Base-by-base conservation (phyloP, 2,888 invertebrate genomes). In the Chymomyza amoena region DNA sequence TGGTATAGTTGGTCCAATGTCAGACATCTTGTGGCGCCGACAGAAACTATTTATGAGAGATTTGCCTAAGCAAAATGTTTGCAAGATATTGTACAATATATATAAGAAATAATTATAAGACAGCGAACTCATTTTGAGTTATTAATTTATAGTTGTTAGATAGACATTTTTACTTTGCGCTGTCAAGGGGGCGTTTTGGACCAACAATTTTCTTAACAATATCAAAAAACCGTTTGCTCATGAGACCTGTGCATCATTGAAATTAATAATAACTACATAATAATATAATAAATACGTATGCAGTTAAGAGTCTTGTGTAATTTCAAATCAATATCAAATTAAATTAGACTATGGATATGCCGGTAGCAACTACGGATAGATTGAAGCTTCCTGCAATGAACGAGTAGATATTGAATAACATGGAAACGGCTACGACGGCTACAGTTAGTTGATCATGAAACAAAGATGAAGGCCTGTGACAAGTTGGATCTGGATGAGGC, bases 391-490 rank as follows among this genome's bases (percentile, higher is more conserved):
- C 76, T 70, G 65, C 56, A 68, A 57, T 79, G 70, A 76, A 78
- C 76, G 78, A 76, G 76, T 66, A 78, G 36, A 67, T 68, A 84
- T 77, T 75, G 69, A 81, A 76, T 84, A 77, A 67, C 76, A 76
- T 81, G 84, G 73, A 81, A 84, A 76, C 51, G 65, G 28, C 39
- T 61, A 66, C 73, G 86, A 76, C 51, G 65, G 28, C 39, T 61
- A 66, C 73, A 75, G 80, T 78, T 84, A 71, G 81, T 64, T 73
- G 69, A 72, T 76, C 71, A 56, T 79, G 74, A 79, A 64, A 65
- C 50, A 63, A 73, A 72, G 64, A 62, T 70, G 64, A 78, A 78
- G 71, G 64, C 69, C 64, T 28, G 20, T 57, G 13, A 20, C 28
- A 57, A 57, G 25, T 16, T 65, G 20, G 52, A 63, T n/a, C 70